Conservation (phyloP, 2,888 invertebrate species). For the Venustoraphidia nigricollis region DNA sequence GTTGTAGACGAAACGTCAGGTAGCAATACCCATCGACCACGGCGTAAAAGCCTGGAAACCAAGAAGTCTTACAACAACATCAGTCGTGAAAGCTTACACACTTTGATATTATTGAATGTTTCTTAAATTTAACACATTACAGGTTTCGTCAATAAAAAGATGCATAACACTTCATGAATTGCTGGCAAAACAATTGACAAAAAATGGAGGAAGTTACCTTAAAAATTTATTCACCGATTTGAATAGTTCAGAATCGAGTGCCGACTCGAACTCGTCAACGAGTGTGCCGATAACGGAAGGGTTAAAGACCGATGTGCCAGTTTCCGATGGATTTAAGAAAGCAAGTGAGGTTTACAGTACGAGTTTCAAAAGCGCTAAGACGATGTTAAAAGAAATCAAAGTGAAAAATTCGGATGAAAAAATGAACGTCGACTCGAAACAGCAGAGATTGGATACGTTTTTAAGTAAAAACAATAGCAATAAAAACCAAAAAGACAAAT, state of each 20-base stretch:
- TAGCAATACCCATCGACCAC: too few species aligned
- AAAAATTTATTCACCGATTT: slow-evolving; percentile 21
- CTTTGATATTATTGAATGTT: slow-evolving; percentile 1
- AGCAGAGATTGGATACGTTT: slow-evolving; percentile 9
- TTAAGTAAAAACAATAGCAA: slow-evolving; percentile 6
- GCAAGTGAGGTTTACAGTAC: slow-evolving; percentile 1
- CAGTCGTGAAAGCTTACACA: too few species aligned
- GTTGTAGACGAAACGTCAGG: too few species aligned
- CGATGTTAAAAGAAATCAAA: slow-evolving; percentile 11
- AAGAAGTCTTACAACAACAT: too few species aligned
- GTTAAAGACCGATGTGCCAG: not conserved
- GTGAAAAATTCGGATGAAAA: slow-evolving; percentile 8
- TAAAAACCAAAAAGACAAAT: not conserved
- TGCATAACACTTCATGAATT: slow-evolving; percentile 36
- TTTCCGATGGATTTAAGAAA: not conserved
- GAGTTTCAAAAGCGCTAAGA: slow-evolving; percentile 14
- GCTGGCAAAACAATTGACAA: slow-evolving; percentile 37
- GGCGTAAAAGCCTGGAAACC: too few species aligned
- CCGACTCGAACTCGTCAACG: slow-evolving; percentile 16
- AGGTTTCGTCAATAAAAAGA: slow-evolving; percentile 48
- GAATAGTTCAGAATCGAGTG: slow-evolving; percentile 15
- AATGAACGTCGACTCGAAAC: slow-evolving; percentile 12
- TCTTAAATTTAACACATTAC: slow-evolving; percentile 15
- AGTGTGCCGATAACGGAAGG: not conserved
- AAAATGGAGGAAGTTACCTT: slow-evolving; percentile 30